These are phyloP conservation scores for Chaetops frenatus DNA, from an alignment of 2,113 vertebrate species.

Conservation along the genomic window DNA sequence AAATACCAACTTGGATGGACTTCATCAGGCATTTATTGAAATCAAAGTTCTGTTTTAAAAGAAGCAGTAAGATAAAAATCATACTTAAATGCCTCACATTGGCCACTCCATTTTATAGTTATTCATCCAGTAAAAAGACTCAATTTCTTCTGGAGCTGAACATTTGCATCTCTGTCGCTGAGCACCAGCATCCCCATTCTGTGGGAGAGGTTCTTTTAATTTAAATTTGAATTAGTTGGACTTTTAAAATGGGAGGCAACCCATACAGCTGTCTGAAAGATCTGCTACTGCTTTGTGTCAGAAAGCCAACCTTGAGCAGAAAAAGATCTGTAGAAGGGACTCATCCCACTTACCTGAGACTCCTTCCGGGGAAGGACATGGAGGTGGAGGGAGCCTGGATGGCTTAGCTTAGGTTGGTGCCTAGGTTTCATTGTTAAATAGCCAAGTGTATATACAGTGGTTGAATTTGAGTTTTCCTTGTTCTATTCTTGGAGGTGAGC, in stretches of 20 bases:
- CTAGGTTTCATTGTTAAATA: background rate
- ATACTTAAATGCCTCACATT: background rate
- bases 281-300: background rate
- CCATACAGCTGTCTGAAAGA: background rate
- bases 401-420: background rate
- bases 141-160: background rate
- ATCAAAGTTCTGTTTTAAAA: background rate
- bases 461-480: background rate
- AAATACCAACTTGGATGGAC: background rate
- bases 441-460: background rate
- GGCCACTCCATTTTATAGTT: background rate
- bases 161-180: background rate
- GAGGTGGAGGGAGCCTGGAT: background rate
- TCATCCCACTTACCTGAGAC: background rate
- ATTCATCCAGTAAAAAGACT: background rate
- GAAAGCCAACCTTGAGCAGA: background rate
- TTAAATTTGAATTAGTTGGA: background rate
- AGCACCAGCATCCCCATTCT: background rate
- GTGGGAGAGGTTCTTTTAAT: background rate
- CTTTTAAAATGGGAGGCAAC: background rate
- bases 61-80: background rate
- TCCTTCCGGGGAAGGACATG: background rate
- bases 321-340: background rate
- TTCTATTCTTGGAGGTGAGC: background rate
- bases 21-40: background rate